phyloP scores from a whole-genome alignment of 2,888 invertebrate genomes.

The Busseola fusca region DNA sequence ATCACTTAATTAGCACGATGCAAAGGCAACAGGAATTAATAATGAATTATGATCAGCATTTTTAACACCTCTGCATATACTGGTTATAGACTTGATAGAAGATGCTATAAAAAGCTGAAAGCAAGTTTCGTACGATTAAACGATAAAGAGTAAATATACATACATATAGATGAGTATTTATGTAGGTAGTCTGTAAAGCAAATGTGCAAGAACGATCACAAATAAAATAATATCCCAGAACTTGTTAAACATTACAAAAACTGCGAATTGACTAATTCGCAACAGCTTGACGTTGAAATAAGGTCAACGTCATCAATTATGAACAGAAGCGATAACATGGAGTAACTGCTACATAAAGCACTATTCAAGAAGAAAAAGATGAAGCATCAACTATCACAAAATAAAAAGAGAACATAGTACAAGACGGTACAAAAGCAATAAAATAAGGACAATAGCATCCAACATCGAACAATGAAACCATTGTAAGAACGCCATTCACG shows the following conservation, averaged over 20 bases:
- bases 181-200: neutral
- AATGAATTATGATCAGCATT: slow-evolving; percentile 60
- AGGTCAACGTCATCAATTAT: slow-evolving; percentile 5
- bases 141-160: neutral
- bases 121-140: neutral
- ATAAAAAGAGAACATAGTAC: slow-evolving; percentile 49
- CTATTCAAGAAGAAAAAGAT: slow-evolving; percentile 40
- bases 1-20: slow-evolving; percentile 81
- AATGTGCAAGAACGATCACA: neutral
- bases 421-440: slow-evolving; percentile 48
- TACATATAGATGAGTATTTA: neutral
- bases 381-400: slow-evolving; percentile 37
- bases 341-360: slow-evolving; percentile 30
- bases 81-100: slow-evolving; percentile 35
- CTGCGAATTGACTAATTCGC: neutral
- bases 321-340: slow-evolving; percentile 23
- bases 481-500: slow-evolving; percentile 61
- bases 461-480: slow-evolving; percentile 58
- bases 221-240: neutral
- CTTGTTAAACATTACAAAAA: neutral
- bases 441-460: slow-evolving; percentile 62
- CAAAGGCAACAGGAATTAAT: slow-evolving; percentile 77
- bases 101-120: slow-evolving; percentile 4
- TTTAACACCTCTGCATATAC: slow-evolving; percentile 57
- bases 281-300: neutral